Percentiles rank a stretch among this genome's conserved stretches.
Conservation (phyloP, 2,113 vertebrate species). For the Oreotrochilus melanogaster region DNA sequence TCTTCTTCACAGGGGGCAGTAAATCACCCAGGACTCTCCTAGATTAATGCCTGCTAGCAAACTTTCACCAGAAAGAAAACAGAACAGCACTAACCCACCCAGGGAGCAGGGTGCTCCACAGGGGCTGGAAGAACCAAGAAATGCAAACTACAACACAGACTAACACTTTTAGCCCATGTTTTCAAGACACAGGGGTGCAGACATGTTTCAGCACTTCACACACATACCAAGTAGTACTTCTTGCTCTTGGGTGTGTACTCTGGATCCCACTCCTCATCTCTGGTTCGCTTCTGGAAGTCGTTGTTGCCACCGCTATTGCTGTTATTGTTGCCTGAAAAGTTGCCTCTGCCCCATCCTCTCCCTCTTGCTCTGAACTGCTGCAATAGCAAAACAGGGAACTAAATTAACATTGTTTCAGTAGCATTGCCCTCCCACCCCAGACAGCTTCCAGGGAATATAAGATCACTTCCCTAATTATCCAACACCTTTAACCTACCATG, state of each 20-base stretch:
- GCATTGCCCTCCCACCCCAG: neutral
- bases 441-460: neutral
- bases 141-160: too few species aligned
- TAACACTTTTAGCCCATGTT: too few species aligned
- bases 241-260: constrained; percentile 94
- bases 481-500: neutral
- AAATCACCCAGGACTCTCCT: neutral
- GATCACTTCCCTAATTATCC: neutral
- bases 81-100: neutral
- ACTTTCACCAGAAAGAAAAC: neutral
- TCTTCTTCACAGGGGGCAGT: too few species aligned
- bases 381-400: neutral
- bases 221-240: constrained; percentile 93
- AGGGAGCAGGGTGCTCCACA: neutral
- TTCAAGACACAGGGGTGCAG: neutral
- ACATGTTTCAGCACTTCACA: neutral
- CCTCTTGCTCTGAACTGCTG: constrained; percentile 89
- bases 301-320: constrained; percentile 82
- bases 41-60: too few species aligned
- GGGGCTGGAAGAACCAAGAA: neutral
- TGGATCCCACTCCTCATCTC: constrained; percentile 92
- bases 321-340: constrained; percentile 82
- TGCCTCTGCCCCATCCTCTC: constrained; percentile 91
- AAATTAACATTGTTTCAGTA: rapidly evolving
- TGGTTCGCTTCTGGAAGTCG: constrained; percentile 79